Conservation (phyloP, 2,888 invertebrate genomes). For the Ypsolopha sequella region DNA sequence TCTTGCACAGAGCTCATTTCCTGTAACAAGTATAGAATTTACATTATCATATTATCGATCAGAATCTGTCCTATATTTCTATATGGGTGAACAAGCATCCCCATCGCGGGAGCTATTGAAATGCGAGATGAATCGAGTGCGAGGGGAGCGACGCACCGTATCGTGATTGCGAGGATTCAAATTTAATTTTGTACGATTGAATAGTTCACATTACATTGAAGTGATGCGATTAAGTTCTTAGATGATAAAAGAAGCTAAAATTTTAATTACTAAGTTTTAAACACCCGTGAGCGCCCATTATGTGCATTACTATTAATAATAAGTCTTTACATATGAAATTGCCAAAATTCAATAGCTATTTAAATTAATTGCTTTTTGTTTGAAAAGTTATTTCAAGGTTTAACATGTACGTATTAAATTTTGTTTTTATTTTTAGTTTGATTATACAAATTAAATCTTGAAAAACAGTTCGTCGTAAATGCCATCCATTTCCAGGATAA, state of each 20-base stretch:
- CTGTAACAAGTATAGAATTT: conserved; percentile 29
- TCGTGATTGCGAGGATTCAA: conserved; percentile 2
- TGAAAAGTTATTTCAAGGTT: no score
- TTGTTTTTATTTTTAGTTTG: no score
- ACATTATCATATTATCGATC: neutral
- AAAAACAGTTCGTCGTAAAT: no score
- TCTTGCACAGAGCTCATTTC: conserved; percentile 59
- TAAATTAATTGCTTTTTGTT: no score
- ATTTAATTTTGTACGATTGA: conserved; percentile 4
- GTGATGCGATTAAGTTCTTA: neutral
- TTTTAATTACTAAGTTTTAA: neutral
- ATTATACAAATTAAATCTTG: no score
- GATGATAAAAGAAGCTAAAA: neutral
- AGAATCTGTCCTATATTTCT: neutral
- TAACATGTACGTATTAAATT: no score
- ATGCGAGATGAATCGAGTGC: conserved; percentile 1
- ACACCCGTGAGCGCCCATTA: no score
- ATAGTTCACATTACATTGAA: neutral
- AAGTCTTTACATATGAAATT: no score
- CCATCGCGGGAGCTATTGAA: neutral
- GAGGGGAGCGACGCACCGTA: conserved; percentile 6
- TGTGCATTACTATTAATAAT: no score
- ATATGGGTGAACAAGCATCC: neutral
- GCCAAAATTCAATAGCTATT: no score
- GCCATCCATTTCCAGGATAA: no score